Base-by-base conservation (phyloP, 2,888 invertebrate species). In the Mythimna albipuncta region DNA sequence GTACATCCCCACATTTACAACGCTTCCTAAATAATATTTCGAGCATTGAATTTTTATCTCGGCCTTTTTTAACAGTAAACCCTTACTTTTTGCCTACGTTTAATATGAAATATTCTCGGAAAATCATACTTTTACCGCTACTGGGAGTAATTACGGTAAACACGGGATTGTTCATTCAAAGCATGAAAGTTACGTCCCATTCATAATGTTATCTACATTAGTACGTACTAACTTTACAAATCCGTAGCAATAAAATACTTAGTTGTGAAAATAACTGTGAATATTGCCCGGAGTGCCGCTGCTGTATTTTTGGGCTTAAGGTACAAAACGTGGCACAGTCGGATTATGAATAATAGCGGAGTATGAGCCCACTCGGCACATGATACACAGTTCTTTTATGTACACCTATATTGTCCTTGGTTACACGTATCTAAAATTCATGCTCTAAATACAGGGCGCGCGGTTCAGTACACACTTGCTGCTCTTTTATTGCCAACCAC, bases 361-460 rank as follows among this genome's bases (percentile, higher is more conserved):
- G 81, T 73, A 79, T 74, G 79, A 81, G 79, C 85, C 81, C 84
- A 84, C 79, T 84, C 85, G 75, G 83, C 84, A 88, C 84, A 82
- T 85, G 84, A 84, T 83, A 85, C 86, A 85, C 84, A 81, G 82
- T 84, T 87, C 85, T 86, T 85, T 82, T 83, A 85, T 82, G 78
- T 83, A 81, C 81, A 85, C 77, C 81, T 87, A 87, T 87, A 88
- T 88, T 89, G 88, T 89, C 88, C 87, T 87, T 88, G 90, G 89
- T 89, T 88, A 89, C 87, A 89, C 87, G 78, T 89, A 92, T 93
- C 89, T 91, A 91, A 92, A 92, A 93, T 93, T 92, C 90, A 93
- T 92, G 91, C 88, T 91, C 91, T 91, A 92, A 93, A 93, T 92
- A 92, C 90, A 85, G 85, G 85, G 87, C 82, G 77, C 81, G 79